Base-by-base conservation (phyloP, 2,797 vertebrate genomes). In the Scolopax rusticola region DNA sequence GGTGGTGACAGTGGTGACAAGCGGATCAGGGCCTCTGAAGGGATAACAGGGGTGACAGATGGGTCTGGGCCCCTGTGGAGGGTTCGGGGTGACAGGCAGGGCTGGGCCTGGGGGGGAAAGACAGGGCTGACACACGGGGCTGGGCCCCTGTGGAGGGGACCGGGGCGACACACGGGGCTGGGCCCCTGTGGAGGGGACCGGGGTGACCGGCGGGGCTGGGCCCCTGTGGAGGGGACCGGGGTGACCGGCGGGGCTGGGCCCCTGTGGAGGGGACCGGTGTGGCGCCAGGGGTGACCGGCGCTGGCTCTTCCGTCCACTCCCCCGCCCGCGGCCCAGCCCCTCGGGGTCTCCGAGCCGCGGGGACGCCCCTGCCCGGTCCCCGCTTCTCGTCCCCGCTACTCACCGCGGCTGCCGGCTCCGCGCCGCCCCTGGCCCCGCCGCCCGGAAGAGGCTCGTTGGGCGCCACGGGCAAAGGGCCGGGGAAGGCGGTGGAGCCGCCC, bases 391-490 rank as follows among this genome's bases (percentile, higher is more conserved):
- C 10, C 17, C 57, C 85, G 56, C 8, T 94, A 92, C 93, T 96
- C 94, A 90, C 94, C 70, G 21, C 78, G 9, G 38, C 28, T 56
- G 17, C 70, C 90, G 9, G 48, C 94, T 63, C 12, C 75, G 19
- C 67, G 7, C 40, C 69, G 18, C 47, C 21, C 77, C 89, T 51
- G 4, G 30, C 69, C 87, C 59, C 68, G 64, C 54, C n/a, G 84
- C 91, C 97, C 98, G 97, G 98, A 98, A 98, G 94, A 87, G 63
- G 65, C 32, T 53, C 23, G 5, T 57, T 76, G 47, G 73, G 84
- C 54, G 50, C 76, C 24, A 67, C 82, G 68, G 50, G 77, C 53
- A 84, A 89, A 38, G 47, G 63, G 69, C 61, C 53, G 85, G 4
- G 33, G 74, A 6, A 53, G 88, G 84, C 50, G 81, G 30, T 47